phyloP scores from a whole-genome alignment of 2,113 vertebrate genomes.

The Orientallactaga bullata region DNA sequence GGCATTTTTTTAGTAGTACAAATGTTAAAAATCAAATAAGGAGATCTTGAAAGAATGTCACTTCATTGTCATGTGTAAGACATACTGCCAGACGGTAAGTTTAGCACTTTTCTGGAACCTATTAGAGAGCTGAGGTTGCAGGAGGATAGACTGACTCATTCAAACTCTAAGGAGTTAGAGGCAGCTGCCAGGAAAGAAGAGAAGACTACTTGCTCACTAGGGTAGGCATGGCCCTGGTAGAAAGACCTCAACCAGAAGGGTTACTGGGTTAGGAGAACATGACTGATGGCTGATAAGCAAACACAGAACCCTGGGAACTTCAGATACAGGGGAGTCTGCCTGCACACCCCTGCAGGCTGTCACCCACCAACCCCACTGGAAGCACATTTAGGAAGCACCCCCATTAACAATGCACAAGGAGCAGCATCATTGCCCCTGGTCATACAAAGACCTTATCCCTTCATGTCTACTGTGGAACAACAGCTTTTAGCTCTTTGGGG shows the following conservation, averaged over 20 bases:
- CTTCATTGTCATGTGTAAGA: background rate
- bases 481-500: background rate
- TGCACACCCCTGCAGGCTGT: background rate
- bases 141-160: background rate
- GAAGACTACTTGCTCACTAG: background rate
- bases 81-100: background rate
- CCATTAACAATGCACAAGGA: background rate
- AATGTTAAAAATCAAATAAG: conserved; percentile 12
- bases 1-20: conserved; percentile 15
- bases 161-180: background rate
- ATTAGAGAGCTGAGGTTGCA: background rate
- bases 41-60: background rate
- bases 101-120: background rate
- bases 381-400: background rate
- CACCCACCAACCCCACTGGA: background rate
- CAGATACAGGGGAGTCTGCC: fast-evolving
- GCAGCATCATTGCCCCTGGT: background rate
- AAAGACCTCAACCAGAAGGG: background rate
- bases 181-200: background rate
- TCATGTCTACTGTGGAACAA: background rate
- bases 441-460: background rate
- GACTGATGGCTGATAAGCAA: background rate
- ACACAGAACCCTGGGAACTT: fast-evolving
- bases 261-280: background rate
- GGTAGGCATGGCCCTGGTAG: background rate